These are phyloP conservation scores for Andricus quercusramuli DNA, from an alignment of 2,888 invertebrate genomes.

Conservation along the genomic window DNA sequence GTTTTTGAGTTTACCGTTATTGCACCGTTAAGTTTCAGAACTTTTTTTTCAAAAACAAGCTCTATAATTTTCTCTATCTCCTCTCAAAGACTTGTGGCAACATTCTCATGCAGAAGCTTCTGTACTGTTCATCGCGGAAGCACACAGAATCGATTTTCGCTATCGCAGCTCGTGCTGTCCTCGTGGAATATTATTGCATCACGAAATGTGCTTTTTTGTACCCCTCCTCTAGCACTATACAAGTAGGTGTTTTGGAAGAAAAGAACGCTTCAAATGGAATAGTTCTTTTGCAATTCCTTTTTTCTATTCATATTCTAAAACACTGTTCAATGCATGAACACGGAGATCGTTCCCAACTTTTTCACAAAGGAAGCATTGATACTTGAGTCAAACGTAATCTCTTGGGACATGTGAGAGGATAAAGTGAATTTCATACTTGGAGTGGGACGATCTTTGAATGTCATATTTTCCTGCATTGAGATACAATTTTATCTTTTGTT, in stretches of 20 bases:
- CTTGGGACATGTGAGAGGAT: slow-evolving; percentile 1
- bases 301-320: not conserved
- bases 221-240: not conserved
- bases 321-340: too few species aligned
- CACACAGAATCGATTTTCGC: slow-evolving; percentile 72
- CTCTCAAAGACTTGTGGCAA: slow-evolving; percentile 45
- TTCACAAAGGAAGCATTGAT: slow-evolving; percentile 19
- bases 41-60: too few species aligned
- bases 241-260: not conserved
- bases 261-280: not conserved
- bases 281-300: not conserved
- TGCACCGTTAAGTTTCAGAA: too few species aligned
- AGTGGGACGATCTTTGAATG: not conserved
- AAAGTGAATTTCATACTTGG: not conserved
- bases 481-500: not conserved
- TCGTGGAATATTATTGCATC: slow-evolving; percentile 59
- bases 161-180: slow-evolving; percentile 57
- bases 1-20: too few species aligned
- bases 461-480: not conserved
- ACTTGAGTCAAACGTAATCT: slow-evolving; percentile 4
- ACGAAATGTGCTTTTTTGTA: slow-evolving; percentile 36
- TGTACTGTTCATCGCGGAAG: slow-evolving; percentile 56
- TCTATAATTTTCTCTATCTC: too few species aligned
- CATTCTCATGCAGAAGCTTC: slow-evolving; percentile 59
- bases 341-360: not conserved